A percentile compares a stretch with the other conserved stretches of the same genome.
Evolutionary conservation across 1,140 invertebrate genomes (phyloP).

Genomic region (Lasaia peninsularis): DNA sequence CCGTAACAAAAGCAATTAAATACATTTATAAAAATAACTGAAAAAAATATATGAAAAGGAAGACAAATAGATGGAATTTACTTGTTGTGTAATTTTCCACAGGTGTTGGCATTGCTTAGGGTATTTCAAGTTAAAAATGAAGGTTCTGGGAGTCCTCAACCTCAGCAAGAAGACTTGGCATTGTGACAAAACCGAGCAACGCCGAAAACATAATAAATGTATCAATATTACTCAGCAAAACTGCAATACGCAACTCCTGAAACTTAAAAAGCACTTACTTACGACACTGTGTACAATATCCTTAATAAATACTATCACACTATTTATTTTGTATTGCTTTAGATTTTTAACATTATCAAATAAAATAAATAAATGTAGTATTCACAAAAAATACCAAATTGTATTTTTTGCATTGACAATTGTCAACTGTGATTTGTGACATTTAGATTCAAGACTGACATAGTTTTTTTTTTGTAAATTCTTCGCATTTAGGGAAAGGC

Average conservation of each 20-base stretch:
- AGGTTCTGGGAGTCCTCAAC: slow-evolving; percentile 4
- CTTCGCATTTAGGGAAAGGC: no score
- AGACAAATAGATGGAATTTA: neutral
- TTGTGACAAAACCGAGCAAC: slow-evolving; percentile 18
- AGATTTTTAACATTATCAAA: slow-evolving; percentile 2
- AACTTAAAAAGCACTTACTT: neutral
- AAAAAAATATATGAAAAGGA: neutral
- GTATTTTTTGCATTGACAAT: neutral
- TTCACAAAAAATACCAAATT: neutral
- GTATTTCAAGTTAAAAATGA: neutral
- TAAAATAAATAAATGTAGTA: neutral
- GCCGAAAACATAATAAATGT: slow-evolving; percentile 15
- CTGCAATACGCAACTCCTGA: slow-evolving; percentile 3
- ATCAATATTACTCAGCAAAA: slow-evolving; percentile 20
- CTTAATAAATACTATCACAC: slow-evolving; percentile 3
- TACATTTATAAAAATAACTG: neutral
- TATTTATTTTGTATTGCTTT: slow-evolving; percentile 4
- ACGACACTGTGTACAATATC: neutral
- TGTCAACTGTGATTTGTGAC: neutral
- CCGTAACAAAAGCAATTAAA: neutral
- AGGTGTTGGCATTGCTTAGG: neutral
- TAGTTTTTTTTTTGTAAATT: no score
- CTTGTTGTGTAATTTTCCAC: neutral
- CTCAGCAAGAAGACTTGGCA: slow-evolving; percentile 15
- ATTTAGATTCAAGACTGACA: neutral